These are phyloP conservation scores for Melieria omissa DNA, from an alignment of 2,888 invertebrate genomes.

Conservation along the genomic window DNA sequence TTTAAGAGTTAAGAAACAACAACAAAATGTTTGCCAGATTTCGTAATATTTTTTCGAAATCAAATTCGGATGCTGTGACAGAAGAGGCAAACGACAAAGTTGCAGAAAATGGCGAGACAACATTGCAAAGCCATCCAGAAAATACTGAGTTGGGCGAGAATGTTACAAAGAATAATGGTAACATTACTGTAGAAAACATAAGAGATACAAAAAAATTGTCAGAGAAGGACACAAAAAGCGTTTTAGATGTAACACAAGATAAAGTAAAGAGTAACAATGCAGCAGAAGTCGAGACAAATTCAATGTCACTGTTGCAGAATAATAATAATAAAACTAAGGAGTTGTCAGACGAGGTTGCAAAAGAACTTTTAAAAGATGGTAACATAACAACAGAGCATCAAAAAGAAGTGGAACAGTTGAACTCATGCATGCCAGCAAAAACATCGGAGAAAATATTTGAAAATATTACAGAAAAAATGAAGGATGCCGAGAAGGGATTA, in stretches of 20 bases:
- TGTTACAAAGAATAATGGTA: not conserved
- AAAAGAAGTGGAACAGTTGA: too few relatives aligned
- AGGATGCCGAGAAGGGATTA: slow-evolving; percentile 26
- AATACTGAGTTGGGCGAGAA: slow-evolving; percentile 1
- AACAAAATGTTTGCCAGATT: slow-evolving; percentile 62
- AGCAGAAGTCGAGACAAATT: too few relatives aligned
- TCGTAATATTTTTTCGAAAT: slow-evolving; percentile 61
- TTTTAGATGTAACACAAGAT: too few relatives aligned
- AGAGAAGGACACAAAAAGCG: too few relatives aligned
- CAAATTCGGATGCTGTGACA: slow-evolving; percentile 43
- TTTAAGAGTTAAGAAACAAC: slow-evolving; percentile 1
- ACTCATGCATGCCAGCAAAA: too few relatives aligned
- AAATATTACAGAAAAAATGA: not conserved
- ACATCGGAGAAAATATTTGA: too few relatives aligned
- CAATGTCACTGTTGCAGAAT: too few relatives aligned
- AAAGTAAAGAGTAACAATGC: too few relatives aligned
- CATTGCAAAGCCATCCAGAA: not conserved
- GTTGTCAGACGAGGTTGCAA: too few relatives aligned
- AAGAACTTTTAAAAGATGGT: slow-evolving; percentile 11
- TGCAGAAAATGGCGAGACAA: slow-evolving; percentile 12
- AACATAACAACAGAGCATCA: not conserved
- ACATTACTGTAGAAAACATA: slow-evolving; percentile 2
- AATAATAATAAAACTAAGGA: too few relatives aligned
- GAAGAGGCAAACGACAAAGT: slow-evolving; percentile 37
- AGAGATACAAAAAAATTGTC: too few relatives aligned